Evolutionary conservation across 92 coral and sea anemone species (phyloP).

Genomic region (Porites lobata): DNA sequence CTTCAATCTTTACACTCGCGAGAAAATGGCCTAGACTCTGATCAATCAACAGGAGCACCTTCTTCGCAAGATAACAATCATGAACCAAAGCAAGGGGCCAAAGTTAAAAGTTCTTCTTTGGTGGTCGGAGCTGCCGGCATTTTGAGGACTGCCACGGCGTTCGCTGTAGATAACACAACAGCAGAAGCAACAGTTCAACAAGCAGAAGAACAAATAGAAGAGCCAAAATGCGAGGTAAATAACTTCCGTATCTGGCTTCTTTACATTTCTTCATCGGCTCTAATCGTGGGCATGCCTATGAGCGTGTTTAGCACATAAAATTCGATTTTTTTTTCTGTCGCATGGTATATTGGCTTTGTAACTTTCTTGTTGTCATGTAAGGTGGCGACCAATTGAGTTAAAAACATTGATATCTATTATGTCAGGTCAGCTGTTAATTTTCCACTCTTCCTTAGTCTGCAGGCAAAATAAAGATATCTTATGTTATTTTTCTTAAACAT

Average conservation of each 20-base stretch:
- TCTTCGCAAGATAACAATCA: not conserved
- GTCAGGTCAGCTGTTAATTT: slow-evolving; percentile 6
- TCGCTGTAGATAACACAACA: slow-evolving; percentile 79
- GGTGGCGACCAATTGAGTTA: slow-evolving; percentile 1
- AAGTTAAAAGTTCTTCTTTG: slow-evolving; percentile 79
- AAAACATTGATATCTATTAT: not conserved
- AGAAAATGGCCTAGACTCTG: slow-evolving; percentile 1
- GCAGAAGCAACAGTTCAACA: slow-evolving; percentile 69
- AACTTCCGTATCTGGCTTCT: slow-evolving; percentile 34
- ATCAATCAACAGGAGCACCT: slow-evolving; percentile 14
- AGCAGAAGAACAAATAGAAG: slow-evolving; percentile 83
- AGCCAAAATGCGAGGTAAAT: slow-evolving; percentile 80
- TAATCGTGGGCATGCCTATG: not conserved
- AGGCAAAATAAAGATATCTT: not conserved
- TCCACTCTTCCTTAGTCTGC: not conserved
- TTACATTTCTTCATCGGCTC: not conserved
- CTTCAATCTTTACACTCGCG: slow-evolving; percentile 62
- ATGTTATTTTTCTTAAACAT: not conserved
- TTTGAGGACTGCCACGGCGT: slow-evolving; percentile 80
- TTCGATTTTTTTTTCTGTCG: not conserved
- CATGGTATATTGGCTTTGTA: not conserved
- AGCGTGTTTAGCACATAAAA: not conserved
- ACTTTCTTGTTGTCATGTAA: not conserved
- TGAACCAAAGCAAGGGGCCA: not conserved
- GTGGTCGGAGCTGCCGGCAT: slow-evolving; percentile 82